Conservation (phyloP, 2,113 vertebrate genomes). For the Mirounga angustirostris region DNA sequence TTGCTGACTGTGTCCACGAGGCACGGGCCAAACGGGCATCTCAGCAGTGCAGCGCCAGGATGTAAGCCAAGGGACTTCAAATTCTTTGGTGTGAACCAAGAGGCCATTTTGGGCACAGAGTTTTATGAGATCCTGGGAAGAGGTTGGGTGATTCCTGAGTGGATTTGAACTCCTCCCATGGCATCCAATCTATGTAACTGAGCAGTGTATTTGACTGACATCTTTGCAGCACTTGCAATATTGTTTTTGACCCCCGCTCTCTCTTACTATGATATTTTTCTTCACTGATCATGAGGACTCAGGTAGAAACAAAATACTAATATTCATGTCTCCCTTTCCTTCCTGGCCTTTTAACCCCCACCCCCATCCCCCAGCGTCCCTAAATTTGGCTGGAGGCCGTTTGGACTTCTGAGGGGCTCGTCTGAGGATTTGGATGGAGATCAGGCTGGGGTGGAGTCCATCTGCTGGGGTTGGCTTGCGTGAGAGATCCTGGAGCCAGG, state of each 20-base stretch:
- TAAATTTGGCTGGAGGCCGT: fast-evolving
- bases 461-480: fast-evolving
- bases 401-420: fast-evolving
- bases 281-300: background rate
- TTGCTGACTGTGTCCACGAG: background rate
- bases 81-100: fast-evolving
- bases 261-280: background rate
- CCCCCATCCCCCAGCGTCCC: fast-evolving
- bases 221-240: fast-evolving
- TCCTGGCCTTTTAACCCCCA: background rate
- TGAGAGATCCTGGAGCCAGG: background rate
- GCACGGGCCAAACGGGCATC: fast-evolving
- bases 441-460: background rate
- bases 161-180: background rate
- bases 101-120: fast-evolving
- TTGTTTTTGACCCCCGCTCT: no score
- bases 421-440: fast-evolving
- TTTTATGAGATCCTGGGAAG: fast-evolving
- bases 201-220: fast-evolving
- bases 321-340: fast-evolving
- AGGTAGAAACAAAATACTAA: background rate
- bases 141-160: fast-evolving
- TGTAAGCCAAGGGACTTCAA: fast-evolving
- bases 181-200: fast-evolving
- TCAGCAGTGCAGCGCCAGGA: fast-evolving